A percentile compares a stretch with the other conserved stretches of the same genome.
Conservation (phyloP, 2,888 invertebrate species). For the Protodeltote pygarga region DNA sequence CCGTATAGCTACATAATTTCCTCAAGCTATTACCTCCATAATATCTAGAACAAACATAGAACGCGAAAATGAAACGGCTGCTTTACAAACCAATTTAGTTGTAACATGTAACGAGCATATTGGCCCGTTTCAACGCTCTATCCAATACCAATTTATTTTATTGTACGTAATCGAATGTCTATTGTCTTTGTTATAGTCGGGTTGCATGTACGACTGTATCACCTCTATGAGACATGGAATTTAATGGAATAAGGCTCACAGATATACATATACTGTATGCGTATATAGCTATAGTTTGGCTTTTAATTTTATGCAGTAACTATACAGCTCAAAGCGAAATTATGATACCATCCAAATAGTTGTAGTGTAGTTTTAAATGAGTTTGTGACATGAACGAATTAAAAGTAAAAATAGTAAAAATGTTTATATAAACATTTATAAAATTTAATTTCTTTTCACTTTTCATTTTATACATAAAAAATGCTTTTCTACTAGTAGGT, state of each 20-base stretch:
- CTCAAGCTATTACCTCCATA: slow-evolving; percentile 32
- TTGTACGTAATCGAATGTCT: slow-evolving; percentile 50
- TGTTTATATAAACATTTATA: too few relatives aligned
- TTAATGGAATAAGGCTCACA: slow-evolving; percentile 26
- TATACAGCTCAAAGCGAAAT: too few relatives aligned
- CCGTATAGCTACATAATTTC: not conserved
- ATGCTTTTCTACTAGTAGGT: too few relatives aligned
- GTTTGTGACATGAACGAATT: too few relatives aligned
- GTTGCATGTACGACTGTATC: slow-evolving; percentile 43
- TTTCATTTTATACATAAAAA: too few relatives aligned
- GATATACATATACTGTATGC: too few relatives aligned
- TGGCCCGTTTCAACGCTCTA: slow-evolving; percentile 40
- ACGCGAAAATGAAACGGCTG: slow-evolving; percentile 45
- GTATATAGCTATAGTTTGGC: too few relatives aligned
- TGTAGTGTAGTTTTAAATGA: too few relatives aligned
- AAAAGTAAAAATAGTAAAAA: too few relatives aligned
- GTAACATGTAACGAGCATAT: slow-evolving; percentile 45
- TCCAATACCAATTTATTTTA: slow-evolving; percentile 51
- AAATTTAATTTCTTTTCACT: too few relatives aligned
- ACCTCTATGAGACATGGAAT: slow-evolving; percentile 29
- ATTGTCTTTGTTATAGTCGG: slow-evolving; percentile 48
- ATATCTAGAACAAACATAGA: slow-evolving; percentile 16
- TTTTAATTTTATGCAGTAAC: too few relatives aligned
- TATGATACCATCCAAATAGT: too few relatives aligned
- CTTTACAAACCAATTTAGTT: slow-evolving; percentile 50